Percentiles rank a stretch among this genome's conserved stretches.
phyloP scores from a whole-genome alignment of 2,113 vertebrate species.

The Sterrhoptilus dennistouni region DNA sequence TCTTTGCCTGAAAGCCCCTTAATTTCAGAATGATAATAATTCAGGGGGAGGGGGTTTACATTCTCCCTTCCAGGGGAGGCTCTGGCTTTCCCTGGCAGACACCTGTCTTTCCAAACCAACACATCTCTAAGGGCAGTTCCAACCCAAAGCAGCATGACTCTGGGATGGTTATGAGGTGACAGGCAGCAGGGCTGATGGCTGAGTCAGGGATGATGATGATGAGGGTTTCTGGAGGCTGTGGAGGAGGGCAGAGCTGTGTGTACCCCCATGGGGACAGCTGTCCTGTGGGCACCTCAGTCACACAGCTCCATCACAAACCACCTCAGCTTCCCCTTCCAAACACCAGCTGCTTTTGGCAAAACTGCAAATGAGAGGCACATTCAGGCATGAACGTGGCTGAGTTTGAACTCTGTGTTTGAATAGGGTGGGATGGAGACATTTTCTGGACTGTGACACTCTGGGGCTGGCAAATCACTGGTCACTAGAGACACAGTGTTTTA shows the following conservation, averaged over 20 bases:
- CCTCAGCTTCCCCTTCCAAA: not conserved
- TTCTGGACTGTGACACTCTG: not conserved
- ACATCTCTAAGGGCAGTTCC: not conserved
- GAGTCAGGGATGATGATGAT: accelerated
- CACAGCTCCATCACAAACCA: not conserved
- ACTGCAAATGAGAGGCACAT: not conserved
- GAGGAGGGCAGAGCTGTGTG: not conserved
- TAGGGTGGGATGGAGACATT: accelerated
- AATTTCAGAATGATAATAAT: not conserved
- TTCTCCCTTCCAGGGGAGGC: not conserved
- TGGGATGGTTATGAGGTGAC: not conserved
- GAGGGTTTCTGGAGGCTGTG: not conserved
- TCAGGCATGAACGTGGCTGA: accelerated
- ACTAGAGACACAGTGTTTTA: not conserved
- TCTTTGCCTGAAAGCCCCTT: too few species aligned
- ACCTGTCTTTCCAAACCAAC: not conserved
- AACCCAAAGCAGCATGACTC: not conserved
- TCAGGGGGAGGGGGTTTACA: not conserved
- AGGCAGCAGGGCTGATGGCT: not conserved
- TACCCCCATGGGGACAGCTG: accelerated
- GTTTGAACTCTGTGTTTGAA: not conserved
- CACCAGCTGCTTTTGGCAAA: not conserved
- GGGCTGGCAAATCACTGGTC: not conserved
- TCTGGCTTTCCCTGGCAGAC: not conserved
- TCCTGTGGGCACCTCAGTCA: accelerated